Evolutionary conservation across 2,113 vertebrate genomes (phyloP), one percentile per base, ranked within the genome.

Genomic region (Gobiocypris rarus): DNA sequence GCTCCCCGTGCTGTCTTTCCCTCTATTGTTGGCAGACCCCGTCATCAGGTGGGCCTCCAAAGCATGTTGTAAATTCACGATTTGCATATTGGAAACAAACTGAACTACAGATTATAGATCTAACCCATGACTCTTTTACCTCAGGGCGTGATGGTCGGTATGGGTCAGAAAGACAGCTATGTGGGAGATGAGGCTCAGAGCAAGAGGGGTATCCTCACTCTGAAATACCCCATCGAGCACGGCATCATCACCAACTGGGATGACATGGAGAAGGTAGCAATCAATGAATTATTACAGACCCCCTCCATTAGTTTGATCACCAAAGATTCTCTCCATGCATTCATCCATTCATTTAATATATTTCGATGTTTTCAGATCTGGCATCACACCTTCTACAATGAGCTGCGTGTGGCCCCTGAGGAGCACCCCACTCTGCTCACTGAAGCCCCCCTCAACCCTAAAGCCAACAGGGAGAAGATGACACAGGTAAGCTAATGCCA

Each of bases 231-330:
- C 88, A 99, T 99, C 5, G 98, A 99, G 87, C 97, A 99, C 0
- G 98, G 98, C 94, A 99, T 99, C 93, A 94, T 99, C 94, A 99
- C 98, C 93, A 99, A 99, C 96, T 99, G 97, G 98, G 98, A 99
- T 3, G 97, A 99, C 89, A 99, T 99, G 98, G 98, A 99, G 92
- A 99, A 99, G 96, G 97, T 97, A 75, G 38, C 22, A n/a, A 73
- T 48, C 6, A 3, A 24, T 3, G 63, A 34, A 34, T 67, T 34
- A 38, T 19, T 34, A 34, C 63, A 19, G 1, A 34, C 17, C 7
- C 0, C 6, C 14, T 0, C 50, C 19, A 17, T 52, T 52, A 22
- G 52, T 22, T 65, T 3, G 8, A 17, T 38, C 28, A 38, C 14
- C 52, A 22, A 61, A n/a, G 58, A 59, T 61, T 61, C 58, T 26